Evolutionary conservation across 2,113 vertebrate genomes (phyloP), one percentile per base, ranked within the genome.

Genomic region (Nipponia nippon): DNA sequence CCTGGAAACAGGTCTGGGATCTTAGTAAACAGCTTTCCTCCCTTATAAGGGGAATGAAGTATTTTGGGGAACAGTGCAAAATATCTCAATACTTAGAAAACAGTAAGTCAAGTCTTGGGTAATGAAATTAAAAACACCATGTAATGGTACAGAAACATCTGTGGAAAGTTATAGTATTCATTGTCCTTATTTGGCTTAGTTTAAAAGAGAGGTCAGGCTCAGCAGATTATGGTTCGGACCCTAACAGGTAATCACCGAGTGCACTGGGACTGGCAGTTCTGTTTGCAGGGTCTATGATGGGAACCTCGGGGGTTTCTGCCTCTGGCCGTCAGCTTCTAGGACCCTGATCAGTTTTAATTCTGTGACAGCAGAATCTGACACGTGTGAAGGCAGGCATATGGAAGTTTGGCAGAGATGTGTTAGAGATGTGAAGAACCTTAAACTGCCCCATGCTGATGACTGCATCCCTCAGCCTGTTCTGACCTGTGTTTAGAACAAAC

Each of bases 1-100:
- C 66, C 97, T 96, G 42, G 97, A 98, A 72, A 87, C 97, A 98
- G 98, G 97, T 98, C 50, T 79, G 98, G 70, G 21, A 47, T 25
- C 58, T 22, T 25, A 52, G 17, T 17, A 22, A 77, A 53, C 25
- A 16, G 13, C 26, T 70, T 53, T 58, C 17, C 62, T 91, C 50
- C 53, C 53, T 69, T 92, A 6, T 2, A 44, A 72, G 10, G 40
- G 29, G 13, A 56, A 17, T 49, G 1, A 65, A 72, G 9, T 46
- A 14, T 76, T 87, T 56, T 4, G 13, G 10, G 32, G 32, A 59
- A 34, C 65, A 89, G 56, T 49, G 17, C 11, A 55, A 7, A 92
- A 27, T 50, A 59, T 11, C 21, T 75, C 53, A 63, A 2, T 56
- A 15, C 38, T 82, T 76, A 6, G 40, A 61, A 84, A 91, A 47